Evolutionary conservation across 2,113 vertebrate genomes (phyloP), one percentile per base, ranked within the genome.

Genomic region (Silurus asotus): DNA sequence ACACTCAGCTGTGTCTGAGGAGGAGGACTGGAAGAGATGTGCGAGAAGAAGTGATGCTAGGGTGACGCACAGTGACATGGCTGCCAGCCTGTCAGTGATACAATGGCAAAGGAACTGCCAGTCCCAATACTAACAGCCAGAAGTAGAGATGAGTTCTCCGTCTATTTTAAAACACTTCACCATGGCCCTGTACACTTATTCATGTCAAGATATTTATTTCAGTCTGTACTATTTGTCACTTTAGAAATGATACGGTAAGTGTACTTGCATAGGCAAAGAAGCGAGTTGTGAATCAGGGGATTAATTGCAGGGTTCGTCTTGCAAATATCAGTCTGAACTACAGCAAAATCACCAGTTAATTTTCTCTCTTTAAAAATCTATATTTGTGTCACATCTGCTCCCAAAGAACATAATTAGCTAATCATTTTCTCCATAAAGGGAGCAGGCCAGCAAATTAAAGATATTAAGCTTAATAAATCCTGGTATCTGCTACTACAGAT

Each of bases 81-180:
- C 49, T 69, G 88, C 90, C 88, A 91, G 91, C 90, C 91, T 92
- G 92, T 94, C 92, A 94, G 93, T 89, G 59, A 87, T 90, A 93
- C 90, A 80, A 89, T 85, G 77, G 89, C 89, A 92, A 90, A 92
- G 51, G 91, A 93, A 87, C 91, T 93, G 93, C 90, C 93, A 94
- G 91, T 90, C 92, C 91, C 92, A 91, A 91, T 92, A 92, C 88
- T 91, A 92, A 88, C 90, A 92, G 91, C 87, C 90, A 88, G 91
- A 91, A 90, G 89, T 87, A 82, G 91, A 84, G 90, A 92, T 88
- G 85, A 91, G 91, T 88, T 90, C 90, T 82, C 92, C 91, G 93
- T 94, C 92, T 85, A 89, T 92, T 92, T 91, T 90, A 90, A 94
- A 93, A 88, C 87, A 88, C 85, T 90, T 90, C 87, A 86, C 90